Base-by-base conservation (phyloP, 2,113 vertebrate species). In the Siniperca knerii region DNA sequence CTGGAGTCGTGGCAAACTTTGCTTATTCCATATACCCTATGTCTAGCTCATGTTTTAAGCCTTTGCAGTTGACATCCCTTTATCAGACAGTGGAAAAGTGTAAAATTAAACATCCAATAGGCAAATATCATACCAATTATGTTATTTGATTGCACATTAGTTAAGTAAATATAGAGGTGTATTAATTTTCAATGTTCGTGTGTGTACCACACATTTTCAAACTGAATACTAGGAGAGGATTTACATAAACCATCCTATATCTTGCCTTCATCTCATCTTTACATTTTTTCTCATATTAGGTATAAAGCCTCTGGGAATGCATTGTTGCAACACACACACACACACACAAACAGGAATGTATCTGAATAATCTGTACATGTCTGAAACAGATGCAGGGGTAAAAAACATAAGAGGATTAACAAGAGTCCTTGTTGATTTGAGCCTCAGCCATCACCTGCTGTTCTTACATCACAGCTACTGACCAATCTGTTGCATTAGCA, bases 341-440 rank as follows among this genome's bases (percentile, higher is more conserved):
- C 60, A 6, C 48, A 64, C 0, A 46, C 91, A 48, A 16, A 74
- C 7, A 50, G 12, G 42, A 75, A 71, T 87, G 21, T 71, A 89
- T 76, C 67, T 23, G 58, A 93, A 82, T 95, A 94, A 95, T 94
- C 92, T 85, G 78, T 15, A 52, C 70, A 50, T 82, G 67, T 58
- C 84, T 85, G 61, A 37, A 81, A 71, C 35, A 75, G 64, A 82
- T 73, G 55, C 55, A 85, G 73, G 64, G 81, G 6, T 82, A 85
- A 92, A 84, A 91, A 92, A 90, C 81, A 92, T n/a, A 69, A 92
- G 90, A 89, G 92, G 93, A 94, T 95, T 95, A 95, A 86, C 81
- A 73, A 83, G 73, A 91, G 82, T 85, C 76, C 46, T 80, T 68
- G 62, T 64, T 66, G 62, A 81, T 81, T 83, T 80, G 66, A 80